A percentile compares a stretch with the other conserved stretches of the same genome.
phyloP scores from a whole-genome alignment of 2,888 invertebrate genomes.

The Micropterix aruncella region DNA sequence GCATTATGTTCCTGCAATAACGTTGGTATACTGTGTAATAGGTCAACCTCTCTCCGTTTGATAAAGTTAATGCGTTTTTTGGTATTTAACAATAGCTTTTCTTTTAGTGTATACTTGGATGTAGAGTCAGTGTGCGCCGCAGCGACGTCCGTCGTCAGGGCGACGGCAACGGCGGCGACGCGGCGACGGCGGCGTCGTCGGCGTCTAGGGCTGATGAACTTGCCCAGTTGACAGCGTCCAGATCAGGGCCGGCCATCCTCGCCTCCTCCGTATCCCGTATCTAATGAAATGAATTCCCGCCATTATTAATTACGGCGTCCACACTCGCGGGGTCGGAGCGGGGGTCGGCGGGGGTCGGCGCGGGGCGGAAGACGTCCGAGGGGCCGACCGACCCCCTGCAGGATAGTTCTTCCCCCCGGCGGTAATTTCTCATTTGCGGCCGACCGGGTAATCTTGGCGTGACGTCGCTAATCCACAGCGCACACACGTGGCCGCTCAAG shows the following conservation, averaged over 20 bases:
- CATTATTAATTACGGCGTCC: background rate
- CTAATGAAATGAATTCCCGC: background rate
- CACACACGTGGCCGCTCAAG: background rate
- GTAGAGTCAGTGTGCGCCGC: too few species aligned
- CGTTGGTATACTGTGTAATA: too few species aligned
- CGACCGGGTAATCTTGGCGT: conserved; percentile 39
- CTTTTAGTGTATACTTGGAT: too few species aligned
- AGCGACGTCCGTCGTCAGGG: too few species aligned
- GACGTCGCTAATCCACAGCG: conserved; percentile 38
- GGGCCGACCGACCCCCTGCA: background rate
- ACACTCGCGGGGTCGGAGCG: background rate
- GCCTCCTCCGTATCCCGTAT: background rate
- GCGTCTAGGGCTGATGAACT: background rate
- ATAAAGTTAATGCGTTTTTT: too few species aligned
- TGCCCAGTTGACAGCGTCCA: background rate
- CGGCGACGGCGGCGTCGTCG: too few species aligned
- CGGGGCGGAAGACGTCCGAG: background rate
- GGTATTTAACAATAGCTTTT: too few species aligned
- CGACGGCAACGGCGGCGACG: too few species aligned
- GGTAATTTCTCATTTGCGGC: conserved; percentile 25
- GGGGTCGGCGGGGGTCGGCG: background rate
- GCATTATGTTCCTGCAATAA: too few species aligned
- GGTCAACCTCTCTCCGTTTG: too few species aligned
- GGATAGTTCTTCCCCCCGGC: conserved; percentile 6
- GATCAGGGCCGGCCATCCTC: background rate